A percentile compares a stretch with the other conserved stretches of the same genome.
phyloP scores from a whole-genome alignment of 1,140 invertebrate genomes.

The Parapsyche elsis region DNA sequence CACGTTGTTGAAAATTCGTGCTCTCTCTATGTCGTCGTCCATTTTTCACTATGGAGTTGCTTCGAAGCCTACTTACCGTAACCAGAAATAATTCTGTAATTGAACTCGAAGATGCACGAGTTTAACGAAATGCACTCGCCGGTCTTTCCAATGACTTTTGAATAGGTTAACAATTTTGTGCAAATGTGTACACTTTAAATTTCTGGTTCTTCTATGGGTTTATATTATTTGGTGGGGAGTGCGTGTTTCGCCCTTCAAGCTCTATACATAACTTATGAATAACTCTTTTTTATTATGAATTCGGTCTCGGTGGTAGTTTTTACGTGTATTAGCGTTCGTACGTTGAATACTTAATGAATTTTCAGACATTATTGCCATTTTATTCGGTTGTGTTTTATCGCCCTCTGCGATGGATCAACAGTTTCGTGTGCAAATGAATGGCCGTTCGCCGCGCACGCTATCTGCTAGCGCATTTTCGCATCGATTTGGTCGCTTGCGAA shows the following conservation, averaged over 20 bases:
- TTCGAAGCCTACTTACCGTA: too few relatives aligned
- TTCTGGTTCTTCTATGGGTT: too few relatives aligned
- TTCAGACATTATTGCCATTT: not conserved
- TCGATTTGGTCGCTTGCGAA: not conserved
- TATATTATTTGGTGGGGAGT: not conserved
- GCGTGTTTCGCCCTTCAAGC: slow-evolving; percentile 3
- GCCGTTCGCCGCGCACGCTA: slow-evolving; percentile 2
- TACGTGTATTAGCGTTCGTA: not conserved
- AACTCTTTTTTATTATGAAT: not conserved
- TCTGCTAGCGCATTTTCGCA: not conserved
- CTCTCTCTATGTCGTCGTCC: not conserved
- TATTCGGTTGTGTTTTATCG: slow-evolving; percentile 12
- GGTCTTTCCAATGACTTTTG: too few relatives aligned
- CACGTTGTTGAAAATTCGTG: slow-evolving; percentile 15
- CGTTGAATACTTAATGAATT: not conserved
- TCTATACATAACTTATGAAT: slow-evolving; percentile 1
- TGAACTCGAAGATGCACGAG: too few relatives aligned
- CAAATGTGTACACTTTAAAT: too few relatives aligned
- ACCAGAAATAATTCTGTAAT: too few relatives aligned
- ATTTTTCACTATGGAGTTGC: not conserved
- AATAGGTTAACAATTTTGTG: too few relatives aligned
- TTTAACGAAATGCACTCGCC: too few relatives aligned
- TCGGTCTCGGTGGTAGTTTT: not conserved
- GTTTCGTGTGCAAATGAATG: slow-evolving; percentile 5
- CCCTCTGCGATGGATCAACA: not conserved